Evolutionary conservation across 2,113 vertebrate species (phyloP).

Genomic region (Psilopogon haemacephalus): DNA sequence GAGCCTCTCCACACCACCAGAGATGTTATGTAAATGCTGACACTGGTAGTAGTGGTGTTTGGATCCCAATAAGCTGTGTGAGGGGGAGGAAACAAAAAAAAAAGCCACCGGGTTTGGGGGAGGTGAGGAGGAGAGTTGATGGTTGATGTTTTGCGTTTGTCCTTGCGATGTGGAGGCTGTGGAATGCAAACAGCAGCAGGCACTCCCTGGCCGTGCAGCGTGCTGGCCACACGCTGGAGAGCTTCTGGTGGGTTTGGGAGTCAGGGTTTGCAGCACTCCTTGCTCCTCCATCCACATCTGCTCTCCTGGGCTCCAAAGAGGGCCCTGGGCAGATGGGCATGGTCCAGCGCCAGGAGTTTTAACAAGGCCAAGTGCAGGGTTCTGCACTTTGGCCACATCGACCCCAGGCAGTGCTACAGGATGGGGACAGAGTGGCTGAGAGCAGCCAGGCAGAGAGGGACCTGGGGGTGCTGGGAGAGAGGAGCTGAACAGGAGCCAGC

Average conservation of each 20-base stretch:
- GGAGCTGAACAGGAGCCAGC: too few species aligned
- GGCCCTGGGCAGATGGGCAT: too few species aligned
- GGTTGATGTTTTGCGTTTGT: neutral
- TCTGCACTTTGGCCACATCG: too few species aligned
- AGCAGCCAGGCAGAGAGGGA: too few species aligned
- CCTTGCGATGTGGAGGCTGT: fast-evolving
- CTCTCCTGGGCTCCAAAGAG: fast-evolving
- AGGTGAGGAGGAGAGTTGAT: fast-evolving
- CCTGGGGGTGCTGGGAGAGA: too few species aligned
- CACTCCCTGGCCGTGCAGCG: neutral
- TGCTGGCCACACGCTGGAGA: neutral
- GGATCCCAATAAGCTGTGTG: neutral
- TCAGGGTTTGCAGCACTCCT: neutral
- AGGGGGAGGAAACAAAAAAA: too few species aligned
- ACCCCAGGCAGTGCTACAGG: too few species aligned
- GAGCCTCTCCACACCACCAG: fast-evolving
- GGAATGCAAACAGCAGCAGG: neutral
- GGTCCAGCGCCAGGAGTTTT: too few species aligned
- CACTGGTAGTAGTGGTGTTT: neutral
- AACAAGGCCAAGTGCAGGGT: too few species aligned
- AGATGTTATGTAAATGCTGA: neutral
- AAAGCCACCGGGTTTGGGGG: neutral
- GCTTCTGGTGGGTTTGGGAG: neutral
- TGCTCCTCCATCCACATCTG: neutral
- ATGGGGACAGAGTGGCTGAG: too few species aligned